Percentiles rank a stretch among this genome's conserved stretches.
These are phyloP conservation scores for Gasterosteus nipponicus DNA, from an alignment of 2,113 vertebrate species.

Conservation along the genomic window DNA sequence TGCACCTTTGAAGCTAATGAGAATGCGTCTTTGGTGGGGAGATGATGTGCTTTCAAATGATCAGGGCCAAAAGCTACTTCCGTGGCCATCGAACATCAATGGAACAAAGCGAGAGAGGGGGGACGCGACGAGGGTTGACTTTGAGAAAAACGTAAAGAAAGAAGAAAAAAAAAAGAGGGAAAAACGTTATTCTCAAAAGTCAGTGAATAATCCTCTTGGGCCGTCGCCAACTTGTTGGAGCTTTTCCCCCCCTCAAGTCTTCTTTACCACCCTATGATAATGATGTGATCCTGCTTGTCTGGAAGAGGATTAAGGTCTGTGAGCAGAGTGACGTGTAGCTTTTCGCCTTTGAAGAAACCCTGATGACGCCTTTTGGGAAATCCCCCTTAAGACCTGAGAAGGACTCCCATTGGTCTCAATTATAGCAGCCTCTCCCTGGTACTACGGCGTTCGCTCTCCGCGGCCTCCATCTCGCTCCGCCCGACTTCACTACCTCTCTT, in stretches of 20 bases:
- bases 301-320: conserved; percentile 54
- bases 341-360: conserved; percentile 62
- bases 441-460: conserved; percentile 13
- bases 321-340: conserved; percentile 58
- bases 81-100: conserved; percentile 56
- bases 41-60: conserved; percentile 59
- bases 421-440: conserved; percentile 44
- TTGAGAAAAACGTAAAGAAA: conserved; percentile 19
- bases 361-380: conserved; percentile 53
- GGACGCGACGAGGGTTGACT: conserved; percentile 42
- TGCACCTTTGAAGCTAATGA: conserved; percentile 61
- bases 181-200: conserved; percentile 31
- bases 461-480: conserved; percentile 32
- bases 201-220: conserved; percentile 29
- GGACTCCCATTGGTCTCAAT: conserved; percentile 73
- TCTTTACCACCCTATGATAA: conserved; percentile 46
- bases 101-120: conserved; percentile 37
- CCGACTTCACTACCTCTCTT: conserved; percentile 35
- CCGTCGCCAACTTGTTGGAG: conserved; percentile 40
- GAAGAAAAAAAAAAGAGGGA: conserved; percentile 4
- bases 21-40: conserved; percentile 47
- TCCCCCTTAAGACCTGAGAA: conserved; percentile 41
- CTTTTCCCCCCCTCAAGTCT: conserved; percentile 27
- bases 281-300: conserved; percentile 43
- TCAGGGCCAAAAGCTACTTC: conserved; percentile 60